phyloP scores from a whole-genome alignment of 2,113 vertebrate genomes.

The Eonycteris spelaea region DNA sequence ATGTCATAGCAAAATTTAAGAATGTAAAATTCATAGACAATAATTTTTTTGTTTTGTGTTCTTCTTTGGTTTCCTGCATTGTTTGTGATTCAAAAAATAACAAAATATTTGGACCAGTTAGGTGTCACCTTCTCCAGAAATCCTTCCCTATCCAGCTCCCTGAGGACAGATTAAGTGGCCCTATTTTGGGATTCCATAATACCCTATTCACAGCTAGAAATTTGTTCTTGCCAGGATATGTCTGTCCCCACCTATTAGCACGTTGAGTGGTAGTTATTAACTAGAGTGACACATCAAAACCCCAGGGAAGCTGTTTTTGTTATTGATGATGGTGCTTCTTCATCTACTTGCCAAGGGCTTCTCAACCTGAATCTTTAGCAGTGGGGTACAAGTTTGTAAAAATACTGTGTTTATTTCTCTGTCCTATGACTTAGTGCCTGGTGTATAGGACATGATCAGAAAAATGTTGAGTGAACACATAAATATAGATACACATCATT shows the following conservation, averaged over 20 bases:
- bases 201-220: background rate
- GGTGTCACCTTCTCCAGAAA: background rate
- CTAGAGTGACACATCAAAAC: background rate
- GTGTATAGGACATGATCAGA: background rate
- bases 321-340: background rate
- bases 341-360: background rate
- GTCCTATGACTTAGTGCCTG: background rate
- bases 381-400: background rate
- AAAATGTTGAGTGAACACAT: background rate
- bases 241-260: background rate
- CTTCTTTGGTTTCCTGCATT: background rate
- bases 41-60: background rate
- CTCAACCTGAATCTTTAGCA: background rate
- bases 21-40: background rate
- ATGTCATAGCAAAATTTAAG: background rate
- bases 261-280: background rate
- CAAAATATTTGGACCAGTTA: background rate
- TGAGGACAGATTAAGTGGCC: background rate
- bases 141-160: background rate
- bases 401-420: background rate
- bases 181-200: background rate
- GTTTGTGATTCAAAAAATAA: background rate
- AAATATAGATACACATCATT: background rate
- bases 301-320: background rate
- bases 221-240: background rate